Conservation (phyloP, 2,888 invertebrate species). For the Latheticus oryzae region DNA sequence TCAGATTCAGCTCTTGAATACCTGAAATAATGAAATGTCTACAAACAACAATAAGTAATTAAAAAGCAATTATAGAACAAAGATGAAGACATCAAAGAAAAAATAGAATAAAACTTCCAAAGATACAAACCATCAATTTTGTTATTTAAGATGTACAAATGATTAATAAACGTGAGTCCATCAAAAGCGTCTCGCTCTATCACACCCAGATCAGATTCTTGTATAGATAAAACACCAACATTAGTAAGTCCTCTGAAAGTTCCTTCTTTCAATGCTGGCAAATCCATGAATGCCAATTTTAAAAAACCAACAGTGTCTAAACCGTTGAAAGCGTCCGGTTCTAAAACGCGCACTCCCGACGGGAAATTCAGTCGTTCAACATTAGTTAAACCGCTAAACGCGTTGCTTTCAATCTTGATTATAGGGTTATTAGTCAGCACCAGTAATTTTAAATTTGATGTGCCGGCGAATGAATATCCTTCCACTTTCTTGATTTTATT, state of each 20-base stretch:
- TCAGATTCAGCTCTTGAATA: conserved; percentile 80
- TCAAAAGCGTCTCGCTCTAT: conserved; percentile 81
- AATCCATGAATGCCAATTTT: conserved; percentile 86
- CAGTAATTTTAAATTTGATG: conserved; percentile 84
- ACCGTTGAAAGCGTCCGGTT: conserved; percentile 84
- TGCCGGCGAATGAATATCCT: conserved; percentile 87
- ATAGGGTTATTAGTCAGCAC: conserved; percentile 88
- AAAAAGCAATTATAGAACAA: no score
- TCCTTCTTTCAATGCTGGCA: conserved; percentile 65
- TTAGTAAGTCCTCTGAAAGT: conserved; percentile 83
- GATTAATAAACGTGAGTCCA: conserved; percentile 78
- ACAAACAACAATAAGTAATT: no score
- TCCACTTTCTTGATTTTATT: conserved; percentile 70
- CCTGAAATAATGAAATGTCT: no score
- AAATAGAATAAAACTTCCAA: no score
- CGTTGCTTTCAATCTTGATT: conserved; percentile 81
- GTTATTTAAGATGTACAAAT: conserved; percentile 83
- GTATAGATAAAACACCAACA: conserved; percentile 79
- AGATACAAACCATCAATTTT: conserved; percentile 75
- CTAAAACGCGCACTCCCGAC: conserved; percentile 80
- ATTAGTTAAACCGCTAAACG: conserved; percentile 86
- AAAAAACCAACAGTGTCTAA: conserved; percentile 85
- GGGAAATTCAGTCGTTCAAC: conserved; percentile 87
- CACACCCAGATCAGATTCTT: conserved; percentile 85
- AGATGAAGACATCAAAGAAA: no score